Evolutionary conservation across 2,888 invertebrate species (phyloP).

Genomic region (Conus canariensis): DNA sequence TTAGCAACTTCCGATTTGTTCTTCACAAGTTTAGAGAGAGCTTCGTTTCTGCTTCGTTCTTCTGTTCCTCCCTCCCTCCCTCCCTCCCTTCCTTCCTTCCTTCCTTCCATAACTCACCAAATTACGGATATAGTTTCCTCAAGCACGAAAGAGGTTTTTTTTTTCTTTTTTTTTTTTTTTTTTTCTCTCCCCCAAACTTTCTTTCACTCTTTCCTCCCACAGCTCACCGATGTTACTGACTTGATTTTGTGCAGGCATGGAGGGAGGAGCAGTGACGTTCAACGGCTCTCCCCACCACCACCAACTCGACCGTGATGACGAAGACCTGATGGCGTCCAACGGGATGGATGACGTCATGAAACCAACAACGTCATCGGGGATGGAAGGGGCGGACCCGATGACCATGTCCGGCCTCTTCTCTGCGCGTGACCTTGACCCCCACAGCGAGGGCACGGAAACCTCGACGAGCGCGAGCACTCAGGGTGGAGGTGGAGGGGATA

Average conservation of each 20-base stretch:
- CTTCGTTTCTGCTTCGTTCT: not conserved
- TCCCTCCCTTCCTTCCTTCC: not conserved
- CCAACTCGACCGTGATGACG: not conserved
- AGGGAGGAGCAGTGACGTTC: not conserved
- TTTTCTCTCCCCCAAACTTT: no score
- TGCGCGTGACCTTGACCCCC: not conserved
- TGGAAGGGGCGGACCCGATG: slow-evolving; percentile 32
- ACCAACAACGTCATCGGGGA: not conserved
- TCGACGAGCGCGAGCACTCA: not conserved
- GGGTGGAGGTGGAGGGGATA: not conserved
- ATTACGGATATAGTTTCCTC: no score
- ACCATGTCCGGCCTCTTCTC: slow-evolving; percentile 43
- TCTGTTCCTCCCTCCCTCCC: not conserved
- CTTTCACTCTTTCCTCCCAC: not conserved
- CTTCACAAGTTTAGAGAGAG: no score
- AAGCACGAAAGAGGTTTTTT: no score
- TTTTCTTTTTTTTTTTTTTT: not conserved
- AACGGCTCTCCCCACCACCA: slow-evolving; percentile 25
- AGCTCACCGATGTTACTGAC: not conserved
- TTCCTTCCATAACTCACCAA: not conserved
- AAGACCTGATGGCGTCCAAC: not conserved
- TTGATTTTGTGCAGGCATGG: slow-evolving; percentile 27
- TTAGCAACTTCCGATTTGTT: no score
- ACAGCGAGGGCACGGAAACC: not conserved
- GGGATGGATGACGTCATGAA: slow-evolving; percentile 25